Conservation (phyloP, 2,797 vertebrate species). For the Etheostoma nigrum region DNA sequence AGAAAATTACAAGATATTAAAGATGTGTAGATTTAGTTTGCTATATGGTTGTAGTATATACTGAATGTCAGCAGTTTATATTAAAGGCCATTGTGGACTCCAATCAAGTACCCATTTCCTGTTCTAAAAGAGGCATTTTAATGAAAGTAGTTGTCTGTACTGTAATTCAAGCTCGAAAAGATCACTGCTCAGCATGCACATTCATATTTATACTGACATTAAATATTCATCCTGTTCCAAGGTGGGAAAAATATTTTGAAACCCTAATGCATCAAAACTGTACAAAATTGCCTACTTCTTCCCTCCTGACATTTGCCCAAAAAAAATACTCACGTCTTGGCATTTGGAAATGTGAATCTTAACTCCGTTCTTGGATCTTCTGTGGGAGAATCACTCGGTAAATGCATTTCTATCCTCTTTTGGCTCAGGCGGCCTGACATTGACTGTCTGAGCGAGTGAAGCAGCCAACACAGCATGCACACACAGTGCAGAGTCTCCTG, state of each 20-base stretch:
- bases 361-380: slow-evolving; percentile 52
- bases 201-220: slow-evolving; percentile 45
- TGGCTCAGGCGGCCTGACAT: slow-evolving; percentile 47
- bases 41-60: slow-evolving; percentile 6
- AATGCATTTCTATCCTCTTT: slow-evolving; percentile 52
- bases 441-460: slow-evolving; percentile 38
- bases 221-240: slow-evolving; percentile 57
- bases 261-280: slow-evolving; percentile 49
- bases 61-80: slow-evolving; percentile 4
- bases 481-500: slow-evolving; percentile 19
- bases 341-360: slow-evolving; percentile 70
- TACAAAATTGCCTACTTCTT: slow-evolving; percentile 52
- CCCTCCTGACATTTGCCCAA: slow-evolving; percentile 62
- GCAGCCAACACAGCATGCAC: slow-evolving; percentile 31
- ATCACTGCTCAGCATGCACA: slow-evolving; percentile 24
- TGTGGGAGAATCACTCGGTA: slow-evolving; percentile 30
- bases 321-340: slow-evolving; percentile 69
- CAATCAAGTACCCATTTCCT: neutral
- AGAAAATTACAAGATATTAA: slow-evolving; percentile 23
- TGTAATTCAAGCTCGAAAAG: slow-evolving; percentile 17
- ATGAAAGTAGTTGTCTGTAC: neutral
- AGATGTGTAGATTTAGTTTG: slow-evolving; percentile 17
- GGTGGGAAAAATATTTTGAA: slow-evolving; percentile 61
- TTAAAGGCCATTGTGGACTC: neutral
- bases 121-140: slow-evolving; percentile 1